phyloP scores from a whole-genome alignment of 2,113 vertebrate species.

The Pelmatolapia mariae region DNA sequence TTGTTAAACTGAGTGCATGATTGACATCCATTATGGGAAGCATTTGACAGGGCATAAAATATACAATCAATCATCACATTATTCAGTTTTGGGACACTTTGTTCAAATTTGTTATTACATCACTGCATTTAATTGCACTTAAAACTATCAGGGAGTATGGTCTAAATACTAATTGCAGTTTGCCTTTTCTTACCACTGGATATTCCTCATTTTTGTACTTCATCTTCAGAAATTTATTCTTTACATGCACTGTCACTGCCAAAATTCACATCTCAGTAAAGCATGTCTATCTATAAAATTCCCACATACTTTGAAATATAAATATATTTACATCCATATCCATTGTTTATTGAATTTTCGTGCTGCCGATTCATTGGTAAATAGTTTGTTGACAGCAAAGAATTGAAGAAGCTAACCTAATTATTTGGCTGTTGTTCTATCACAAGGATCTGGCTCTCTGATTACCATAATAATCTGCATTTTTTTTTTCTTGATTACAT shows the following conservation, averaged over 20 bases:
- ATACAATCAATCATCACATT: background rate
- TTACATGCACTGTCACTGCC: background rate
- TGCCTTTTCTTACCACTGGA: background rate
- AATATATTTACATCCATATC: background rate
- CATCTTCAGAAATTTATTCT: fast-evolving
- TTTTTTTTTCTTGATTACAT: slow-evolving; percentile 38
- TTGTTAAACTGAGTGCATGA: background rate
- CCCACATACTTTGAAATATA: background rate
- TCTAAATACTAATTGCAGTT: background rate
- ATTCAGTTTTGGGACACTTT: background rate
- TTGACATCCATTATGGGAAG: background rate
- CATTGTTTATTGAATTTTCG: background rate
- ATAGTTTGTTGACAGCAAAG: slow-evolving; percentile 20
- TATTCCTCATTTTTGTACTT: background rate
- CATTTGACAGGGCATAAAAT: background rate
- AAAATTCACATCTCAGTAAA: background rate
- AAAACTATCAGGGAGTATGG: background rate
- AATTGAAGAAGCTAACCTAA: background rate
- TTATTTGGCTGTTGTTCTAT: background rate
- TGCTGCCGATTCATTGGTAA: background rate
- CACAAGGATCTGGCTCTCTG: slow-evolving; percentile 12
- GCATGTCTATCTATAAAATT: background rate
- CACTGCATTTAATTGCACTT: background rate
- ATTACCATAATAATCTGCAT: slow-evolving; percentile 52
- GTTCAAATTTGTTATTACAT: background rate